Evolutionary conservation across 2,797 vertebrate genomes (phyloP).

Genomic region (Dermochelys coriacea): DNA sequence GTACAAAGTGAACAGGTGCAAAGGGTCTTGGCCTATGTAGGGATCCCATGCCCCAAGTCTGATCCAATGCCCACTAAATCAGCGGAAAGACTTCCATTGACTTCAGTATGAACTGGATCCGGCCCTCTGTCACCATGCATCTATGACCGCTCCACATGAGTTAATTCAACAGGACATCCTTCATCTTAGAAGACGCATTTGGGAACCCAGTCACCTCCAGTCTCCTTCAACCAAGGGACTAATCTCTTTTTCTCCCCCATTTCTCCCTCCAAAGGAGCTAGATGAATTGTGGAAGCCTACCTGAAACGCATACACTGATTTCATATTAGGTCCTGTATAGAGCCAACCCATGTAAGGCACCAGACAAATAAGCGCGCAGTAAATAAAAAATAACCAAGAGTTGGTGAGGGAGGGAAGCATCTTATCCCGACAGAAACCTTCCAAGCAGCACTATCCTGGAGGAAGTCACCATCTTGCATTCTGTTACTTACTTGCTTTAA

Average conservation of each 20-base stretch:
- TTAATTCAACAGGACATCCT: background rate
- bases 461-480: fast-evolving
- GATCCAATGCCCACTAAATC: background rate
- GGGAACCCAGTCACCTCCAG: background rate
- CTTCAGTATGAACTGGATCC: background rate
- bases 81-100: fast-evolving
- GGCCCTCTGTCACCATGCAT: fast-evolving
- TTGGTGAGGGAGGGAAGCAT: fast-evolving
- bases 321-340: background rate
- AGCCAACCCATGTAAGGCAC: background rate
- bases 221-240: background rate
- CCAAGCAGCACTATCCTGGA: background rate
- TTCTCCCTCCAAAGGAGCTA: no score
- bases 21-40: background rate
- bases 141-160: background rate
- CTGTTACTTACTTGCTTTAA: background rate
- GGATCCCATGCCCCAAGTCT: background rate
- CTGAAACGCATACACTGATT: background rate
- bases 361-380: background rate
- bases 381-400: background rate
- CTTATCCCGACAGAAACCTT: background rate
- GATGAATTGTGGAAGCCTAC: background rate
- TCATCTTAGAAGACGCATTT: background rate
- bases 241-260: background rate
- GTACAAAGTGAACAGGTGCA: background rate